Evolutionary conservation across 2,888 invertebrate genomes (phyloP), one percentile per base, ranked within the genome.

Genomic region (Brenthis ino): DNA sequence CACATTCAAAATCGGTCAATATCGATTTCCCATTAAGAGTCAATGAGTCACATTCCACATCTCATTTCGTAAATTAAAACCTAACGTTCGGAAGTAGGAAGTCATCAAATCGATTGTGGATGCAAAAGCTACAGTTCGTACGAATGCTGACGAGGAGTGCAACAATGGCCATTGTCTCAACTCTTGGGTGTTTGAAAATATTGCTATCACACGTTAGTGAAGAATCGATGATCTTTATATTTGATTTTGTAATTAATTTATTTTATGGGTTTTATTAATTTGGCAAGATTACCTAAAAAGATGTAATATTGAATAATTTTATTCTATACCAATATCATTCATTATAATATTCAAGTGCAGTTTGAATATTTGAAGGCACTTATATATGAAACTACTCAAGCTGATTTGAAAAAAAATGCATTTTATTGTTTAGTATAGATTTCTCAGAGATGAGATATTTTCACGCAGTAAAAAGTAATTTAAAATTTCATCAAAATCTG

Each of bases 151-250:
- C 83, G 77, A 73, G 77, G 81, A 78, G 82, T 82, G 81, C 85
- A 87, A 91, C 90, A 91, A 90, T 86, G 79, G 80, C 82, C 82
- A 91, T 91, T 91, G 90, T 91, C 80, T 84, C 76, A 70, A 37
- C 50, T 50, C 50, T 53, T 65, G 20, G 20, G 67, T 71, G 85
- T 89, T 89, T 89, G 86, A 85, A 88, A 89, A 89, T 85, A 89
- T 80, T 80, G 53, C 51, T 16, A 51, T 63, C 60, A 60, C 60
- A 60, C 60, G 60, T 55, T 69, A 56, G 58, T 69, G 58, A 28
- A 60, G 57, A 61, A 68, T 56, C 47, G 65, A 37, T 64, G 65
- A 60, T 54, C 33, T 53, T 66, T 60, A 37, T 24, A 54, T 43
- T 63, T 24, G 20, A 16, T 53, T 63, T 63, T 13, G 37, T 63